phyloP scores from a whole-genome alignment of 1,140 invertebrate species.

The Drosophila nasuta region DNA sequence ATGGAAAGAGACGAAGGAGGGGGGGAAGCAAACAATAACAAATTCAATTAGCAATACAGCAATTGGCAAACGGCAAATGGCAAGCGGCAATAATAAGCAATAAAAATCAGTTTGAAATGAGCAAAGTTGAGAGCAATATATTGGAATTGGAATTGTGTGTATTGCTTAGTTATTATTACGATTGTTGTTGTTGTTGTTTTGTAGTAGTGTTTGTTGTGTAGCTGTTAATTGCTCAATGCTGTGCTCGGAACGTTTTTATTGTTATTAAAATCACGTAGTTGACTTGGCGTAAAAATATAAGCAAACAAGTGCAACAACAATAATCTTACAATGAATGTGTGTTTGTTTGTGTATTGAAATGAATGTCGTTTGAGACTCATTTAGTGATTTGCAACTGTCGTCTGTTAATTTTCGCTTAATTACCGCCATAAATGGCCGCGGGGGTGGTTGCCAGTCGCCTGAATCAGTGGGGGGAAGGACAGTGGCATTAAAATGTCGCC shows the following conservation, averaged over 20 bases:
- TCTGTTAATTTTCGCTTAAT: slow-evolving; percentile 77
- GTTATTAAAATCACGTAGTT: slow-evolving; percentile 79
- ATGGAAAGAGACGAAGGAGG: not conserved
- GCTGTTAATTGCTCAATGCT: slow-evolving; percentile 74
- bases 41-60: slow-evolving; percentile 74
- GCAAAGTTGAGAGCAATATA: slow-evolving; percentile 59
- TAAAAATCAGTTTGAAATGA: slow-evolving; percentile 56
- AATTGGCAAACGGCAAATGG: slow-evolving; percentile 19
- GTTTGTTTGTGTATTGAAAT: slow-evolving; percentile 29
- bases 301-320: slow-evolving; percentile 43
- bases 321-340: not conserved
- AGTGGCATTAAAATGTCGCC: slow-evolving; percentile 59
- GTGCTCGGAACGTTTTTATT: slow-evolving; percentile 62
- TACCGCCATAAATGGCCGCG: slow-evolving; percentile 55
- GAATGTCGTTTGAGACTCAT: slow-evolving; percentile 32
- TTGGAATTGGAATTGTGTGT: slow-evolving; percentile 1
- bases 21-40: slow-evolving; percentile 36
- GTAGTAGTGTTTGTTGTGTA: slow-evolving; percentile 26
- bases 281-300: slow-evolving; percentile 9
- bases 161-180: slow-evolving; percentile 17
- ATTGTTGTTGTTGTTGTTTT: no score
- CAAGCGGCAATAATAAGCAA: slow-evolving; percentile 47
- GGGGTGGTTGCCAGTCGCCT: not conserved
- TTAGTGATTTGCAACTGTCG: slow-evolving; percentile 69
- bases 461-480: not conserved